phyloP scores from a whole-genome alignment of 64 coral and sea anemone species.

The Dendrophyllia cribrosa region DNA sequence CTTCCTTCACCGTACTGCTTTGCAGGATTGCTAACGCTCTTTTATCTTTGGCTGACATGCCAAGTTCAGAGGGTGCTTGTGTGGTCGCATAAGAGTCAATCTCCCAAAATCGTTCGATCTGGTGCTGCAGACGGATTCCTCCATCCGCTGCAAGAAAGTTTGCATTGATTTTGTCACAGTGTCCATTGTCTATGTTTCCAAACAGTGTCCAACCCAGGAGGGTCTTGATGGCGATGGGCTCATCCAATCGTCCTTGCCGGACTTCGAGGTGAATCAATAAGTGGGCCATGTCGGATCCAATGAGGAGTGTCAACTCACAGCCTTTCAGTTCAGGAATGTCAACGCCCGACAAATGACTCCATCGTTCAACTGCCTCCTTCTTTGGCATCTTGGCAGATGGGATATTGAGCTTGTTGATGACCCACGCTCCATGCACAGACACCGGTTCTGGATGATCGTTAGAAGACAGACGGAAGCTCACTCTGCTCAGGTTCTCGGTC shows the following conservation, averaged over 20 bases:
- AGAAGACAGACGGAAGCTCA: background rate
- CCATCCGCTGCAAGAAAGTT: too few relatives aligned
- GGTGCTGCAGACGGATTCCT: too few relatives aligned
- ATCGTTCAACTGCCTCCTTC: background rate
- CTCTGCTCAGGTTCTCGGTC: background rate
- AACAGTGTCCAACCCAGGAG: conserved; percentile 11
- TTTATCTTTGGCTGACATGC: conserved; percentile 36
- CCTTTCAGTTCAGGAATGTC: background rate
- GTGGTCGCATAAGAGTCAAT: too few relatives aligned
- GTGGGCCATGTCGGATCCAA: conserved; percentile 42
- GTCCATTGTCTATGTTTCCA: background rate
- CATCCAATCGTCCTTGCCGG: conserved; percentile 15
- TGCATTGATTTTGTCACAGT: too few relatives aligned
- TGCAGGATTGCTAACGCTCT: conserved; percentile 19
- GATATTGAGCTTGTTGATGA: conserved; percentile 35
- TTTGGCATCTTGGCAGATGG: background rate
- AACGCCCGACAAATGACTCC: background rate
- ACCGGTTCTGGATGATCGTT: conserved; percentile 8
- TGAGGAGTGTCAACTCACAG: background rate
- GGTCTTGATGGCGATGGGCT: conserved; percentile 5
- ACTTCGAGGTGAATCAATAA: conserved; percentile 45
- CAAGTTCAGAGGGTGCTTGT: background rate
- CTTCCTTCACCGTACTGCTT: conserved; percentile 2
- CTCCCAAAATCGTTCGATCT: too few relatives aligned
- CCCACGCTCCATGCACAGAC: conserved; percentile 14